These are phyloP conservation scores for Xestia ashworthii DNA, from an alignment of 2,888 invertebrate genomes.

Conservation along the genomic window DNA sequence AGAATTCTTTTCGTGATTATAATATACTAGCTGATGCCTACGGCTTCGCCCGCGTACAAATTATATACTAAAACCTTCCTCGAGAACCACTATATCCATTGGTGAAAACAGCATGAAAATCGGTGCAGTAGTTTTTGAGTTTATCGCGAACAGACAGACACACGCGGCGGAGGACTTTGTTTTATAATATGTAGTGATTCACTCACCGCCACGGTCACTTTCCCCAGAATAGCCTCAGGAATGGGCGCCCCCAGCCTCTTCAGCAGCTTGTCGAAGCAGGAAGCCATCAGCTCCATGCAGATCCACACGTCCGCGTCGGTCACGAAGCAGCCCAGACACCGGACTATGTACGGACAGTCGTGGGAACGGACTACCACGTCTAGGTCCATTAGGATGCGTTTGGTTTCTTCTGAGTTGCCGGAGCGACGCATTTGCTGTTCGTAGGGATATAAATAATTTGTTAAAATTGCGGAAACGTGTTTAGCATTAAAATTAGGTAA, in stretches of 20 bases:
- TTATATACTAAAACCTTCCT: too few species aligned
- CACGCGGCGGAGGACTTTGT: too few species aligned
- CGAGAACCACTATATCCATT: too few species aligned
- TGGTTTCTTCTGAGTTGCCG: conserved; percentile 99
- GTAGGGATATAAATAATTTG: neutral
- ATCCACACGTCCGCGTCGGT: conserved; percentile 99
- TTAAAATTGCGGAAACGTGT: neutral
- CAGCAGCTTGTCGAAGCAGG: conserved; percentile 99
- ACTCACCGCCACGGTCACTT: conserved; percentile 98
- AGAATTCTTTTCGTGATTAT: neutral
- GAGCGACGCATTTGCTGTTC: conserved; percentile 98
- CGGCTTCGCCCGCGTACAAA: too few species aligned
- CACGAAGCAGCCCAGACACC: conserved; percentile 99
- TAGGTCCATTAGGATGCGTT: conserved; percentile 99
- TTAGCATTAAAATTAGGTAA: neutral
- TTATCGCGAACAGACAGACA: too few species aligned
- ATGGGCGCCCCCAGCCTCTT: conserved; percentile 96
- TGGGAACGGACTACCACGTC: conserved; percentile 99
- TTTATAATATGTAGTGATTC: neutral
- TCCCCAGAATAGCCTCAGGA: conserved; percentile 98
- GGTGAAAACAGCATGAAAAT: too few species aligned
- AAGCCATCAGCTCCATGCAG: conserved; percentile 99
- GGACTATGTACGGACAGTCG: conserved; percentile 99
- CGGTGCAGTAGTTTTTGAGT: too few species aligned
- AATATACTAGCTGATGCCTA: too few species aligned